Evolutionary conservation across 2,113 vertebrate genomes (phyloP).

Genomic region (Chaetodon auriga): DNA sequence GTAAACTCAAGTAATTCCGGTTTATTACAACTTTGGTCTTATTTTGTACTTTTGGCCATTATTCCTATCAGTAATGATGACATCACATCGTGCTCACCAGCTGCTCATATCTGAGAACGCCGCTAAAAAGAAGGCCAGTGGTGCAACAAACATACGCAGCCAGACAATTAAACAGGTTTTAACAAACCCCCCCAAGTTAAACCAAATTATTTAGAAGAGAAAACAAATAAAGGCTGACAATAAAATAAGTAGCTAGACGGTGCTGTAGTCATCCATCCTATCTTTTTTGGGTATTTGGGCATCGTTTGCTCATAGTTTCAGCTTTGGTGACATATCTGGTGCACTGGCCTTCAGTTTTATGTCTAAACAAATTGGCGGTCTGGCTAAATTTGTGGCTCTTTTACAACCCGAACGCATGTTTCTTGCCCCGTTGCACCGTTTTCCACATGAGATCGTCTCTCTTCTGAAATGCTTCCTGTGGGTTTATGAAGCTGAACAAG

Average conservation of each 20-base stretch:
- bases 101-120: neutral
- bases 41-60: neutral
- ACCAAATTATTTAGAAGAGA: neutral
- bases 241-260: neutral
- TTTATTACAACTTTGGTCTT: neutral
- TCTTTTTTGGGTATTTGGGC: too few species aligned
- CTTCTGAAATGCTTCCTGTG: too few species aligned
- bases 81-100: neutral
- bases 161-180: neutral
- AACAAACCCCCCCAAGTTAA: neutral
- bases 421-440: too few species aligned
- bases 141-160: neutral
- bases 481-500: too few species aligned
- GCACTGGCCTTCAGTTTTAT: too few species aligned
- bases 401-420: neutral
- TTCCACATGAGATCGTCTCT: too few species aligned
- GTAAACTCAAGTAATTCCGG: neutral
- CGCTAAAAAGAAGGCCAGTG: neutral
- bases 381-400: neutral
- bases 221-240: neutral
- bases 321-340: neutral
- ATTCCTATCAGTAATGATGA: neutral
- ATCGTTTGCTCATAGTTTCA: neutral
- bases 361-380: neutral
- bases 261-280: neutral